A percentile compares a stretch with the other conserved stretches of the same genome.
phyloP scores from a whole-genome alignment of 2,113 vertebrate species.

The Axis porcinus region DNA sequence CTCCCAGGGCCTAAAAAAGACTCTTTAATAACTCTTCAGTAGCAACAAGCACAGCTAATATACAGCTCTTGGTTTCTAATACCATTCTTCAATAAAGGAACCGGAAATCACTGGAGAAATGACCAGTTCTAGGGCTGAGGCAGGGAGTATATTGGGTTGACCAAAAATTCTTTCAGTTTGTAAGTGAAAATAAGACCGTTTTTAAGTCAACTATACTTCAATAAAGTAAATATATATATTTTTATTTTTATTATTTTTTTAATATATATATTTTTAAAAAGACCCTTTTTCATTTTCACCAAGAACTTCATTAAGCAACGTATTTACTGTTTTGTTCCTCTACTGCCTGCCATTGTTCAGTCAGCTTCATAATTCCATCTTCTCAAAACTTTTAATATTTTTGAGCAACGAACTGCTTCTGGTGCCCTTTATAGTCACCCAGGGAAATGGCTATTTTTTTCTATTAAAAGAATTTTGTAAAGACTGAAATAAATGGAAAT shows the following conservation, averaged over 20 bases:
- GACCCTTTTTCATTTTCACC: neutral
- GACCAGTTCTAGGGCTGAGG: neutral
- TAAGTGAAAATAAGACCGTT: neutral
- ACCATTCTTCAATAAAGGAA: neutral
- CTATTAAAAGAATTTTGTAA: neutral
- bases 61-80: neutral
- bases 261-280: neutral
- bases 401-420: neutral
- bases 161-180: neutral
- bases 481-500: neutral
- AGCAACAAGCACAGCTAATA: neutral
- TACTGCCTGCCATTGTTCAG: neutral
- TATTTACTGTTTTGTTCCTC: neutral
- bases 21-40: neutral
- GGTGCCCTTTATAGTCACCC: neutral
- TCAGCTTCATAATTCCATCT: neutral
- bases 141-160: neutral
- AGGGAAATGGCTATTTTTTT: neutral
- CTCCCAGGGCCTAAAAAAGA: neutral
- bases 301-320: neutral
- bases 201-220: neutral
- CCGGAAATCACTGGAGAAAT: neutral
- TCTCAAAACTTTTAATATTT: neutral
- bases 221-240: neutral
- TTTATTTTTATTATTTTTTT: too few relatives aligned